Conservation (phyloP, 2,113 vertebrate genomes). For the Shinisaurus crocodilurus region DNA sequence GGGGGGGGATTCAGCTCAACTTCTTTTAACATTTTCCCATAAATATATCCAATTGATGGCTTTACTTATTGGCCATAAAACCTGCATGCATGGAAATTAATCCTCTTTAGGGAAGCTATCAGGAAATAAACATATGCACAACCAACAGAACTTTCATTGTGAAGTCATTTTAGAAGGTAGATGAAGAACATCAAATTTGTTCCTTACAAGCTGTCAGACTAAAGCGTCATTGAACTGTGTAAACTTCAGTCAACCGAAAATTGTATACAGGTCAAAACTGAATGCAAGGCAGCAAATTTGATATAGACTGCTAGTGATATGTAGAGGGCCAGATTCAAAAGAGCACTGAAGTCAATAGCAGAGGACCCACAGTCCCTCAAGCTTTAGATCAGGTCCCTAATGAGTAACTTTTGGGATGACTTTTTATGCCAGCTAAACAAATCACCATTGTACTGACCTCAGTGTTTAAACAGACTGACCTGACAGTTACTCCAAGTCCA, state of each 20-base stretch:
- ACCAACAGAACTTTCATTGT: conserved; percentile 69
- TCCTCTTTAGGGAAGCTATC: conserved; percentile 54
- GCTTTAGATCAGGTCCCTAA: background rate
- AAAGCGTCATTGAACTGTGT: conserved; percentile 54
- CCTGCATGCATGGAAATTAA: conserved; percentile 49
- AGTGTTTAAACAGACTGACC: conserved; percentile 38
- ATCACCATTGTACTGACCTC: conserved; percentile 6
- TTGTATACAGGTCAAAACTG: conserved; percentile 24
- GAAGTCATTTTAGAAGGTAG: conserved; percentile 60
- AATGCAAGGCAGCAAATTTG: conserved; percentile 56
- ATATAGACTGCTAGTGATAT: conserved; percentile 38
- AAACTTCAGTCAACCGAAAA: conserved; percentile 73
- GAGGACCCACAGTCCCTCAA: conserved; percentile 31
- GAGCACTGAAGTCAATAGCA: conserved; percentile 50
- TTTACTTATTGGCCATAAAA: conserved; percentile 55
- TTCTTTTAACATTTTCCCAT: conserved; percentile 58
- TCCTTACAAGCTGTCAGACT: conserved; percentile 50
- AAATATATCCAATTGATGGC: conserved; percentile 50
- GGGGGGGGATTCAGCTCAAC: conserved; percentile 41
- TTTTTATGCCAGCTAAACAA: conserved; percentile 27
- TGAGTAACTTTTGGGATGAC: conserved; percentile 57
- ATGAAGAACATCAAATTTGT: conserved; percentile 57
- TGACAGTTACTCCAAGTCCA: conserved; percentile 31
- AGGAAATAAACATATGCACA: background rate
- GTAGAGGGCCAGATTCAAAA: conserved; percentile 42